Evolutionary conservation across 2,888 invertebrate species (phyloP).

Genomic region (Pandemis heparana): DNA sequence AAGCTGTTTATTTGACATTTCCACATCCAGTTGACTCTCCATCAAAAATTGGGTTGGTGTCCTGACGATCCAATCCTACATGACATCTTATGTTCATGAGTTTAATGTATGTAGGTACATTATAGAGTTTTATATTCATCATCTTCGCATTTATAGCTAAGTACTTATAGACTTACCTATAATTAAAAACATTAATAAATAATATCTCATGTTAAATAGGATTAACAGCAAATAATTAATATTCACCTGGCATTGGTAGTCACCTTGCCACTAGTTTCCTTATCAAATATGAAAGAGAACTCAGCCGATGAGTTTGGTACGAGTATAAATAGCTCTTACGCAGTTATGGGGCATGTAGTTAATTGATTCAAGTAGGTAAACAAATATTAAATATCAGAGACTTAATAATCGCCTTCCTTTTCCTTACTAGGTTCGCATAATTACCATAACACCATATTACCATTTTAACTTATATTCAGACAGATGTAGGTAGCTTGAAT

Average conservation of each 20-base stretch:
- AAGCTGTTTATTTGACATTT: too few relatives aligned
- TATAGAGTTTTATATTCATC: too few relatives aligned
- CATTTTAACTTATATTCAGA: background rate
- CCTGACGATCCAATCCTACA: too few relatives aligned
- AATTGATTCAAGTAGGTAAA: slow-evolving; percentile 18
- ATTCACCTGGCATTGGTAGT: slow-evolving; percentile 14
- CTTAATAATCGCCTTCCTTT: slow-evolving; percentile 11
- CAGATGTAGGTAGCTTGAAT: background rate
- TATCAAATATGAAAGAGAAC: slow-evolving; percentile 31
- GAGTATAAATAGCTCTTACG: slow-evolving; percentile 29
- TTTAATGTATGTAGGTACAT: too few relatives aligned
- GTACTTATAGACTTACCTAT: too few relatives aligned
- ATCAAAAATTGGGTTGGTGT: too few relatives aligned
- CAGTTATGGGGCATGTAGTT: background rate
- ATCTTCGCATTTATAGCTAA: too few relatives aligned
- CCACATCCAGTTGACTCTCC: too few relatives aligned
- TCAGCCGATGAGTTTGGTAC: slow-evolving; percentile 16
- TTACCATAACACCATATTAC: too few relatives aligned
- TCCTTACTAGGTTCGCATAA: background rate
- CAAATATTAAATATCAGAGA: slow-evolving; percentile 8
- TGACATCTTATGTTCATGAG: too few relatives aligned
- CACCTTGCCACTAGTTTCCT: slow-evolving; percentile 39
- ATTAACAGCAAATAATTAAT: slow-evolving; percentile 2
- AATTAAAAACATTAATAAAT: background rate
- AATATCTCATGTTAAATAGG: background rate